These are phyloP conservation scores for Hassar affinis DNA, from an alignment of 2,113 vertebrate species.

Conservation along the genomic window DNA sequence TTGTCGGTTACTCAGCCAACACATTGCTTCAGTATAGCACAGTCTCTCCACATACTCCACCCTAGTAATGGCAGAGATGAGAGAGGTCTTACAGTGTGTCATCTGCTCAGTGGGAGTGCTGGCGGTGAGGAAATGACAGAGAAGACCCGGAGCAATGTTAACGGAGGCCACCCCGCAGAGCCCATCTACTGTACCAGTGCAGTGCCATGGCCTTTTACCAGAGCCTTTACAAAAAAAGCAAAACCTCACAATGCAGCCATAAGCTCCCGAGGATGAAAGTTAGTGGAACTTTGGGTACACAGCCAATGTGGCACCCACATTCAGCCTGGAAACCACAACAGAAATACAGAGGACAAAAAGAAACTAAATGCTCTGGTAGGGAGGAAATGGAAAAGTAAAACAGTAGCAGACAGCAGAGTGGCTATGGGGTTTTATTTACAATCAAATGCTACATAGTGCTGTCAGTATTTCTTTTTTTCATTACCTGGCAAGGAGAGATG, in stretches of 20 bases:
- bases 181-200: constrained; percentile 26
- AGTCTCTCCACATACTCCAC: constrained; percentile 34
- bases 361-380: constrained; percentile 44
- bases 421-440: constrained; percentile 44
- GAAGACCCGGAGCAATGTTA: constrained; percentile 28
- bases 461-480: constrained; percentile 40
- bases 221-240: constrained; percentile 36
- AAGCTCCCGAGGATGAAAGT: constrained; percentile 54
- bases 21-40: background rate
- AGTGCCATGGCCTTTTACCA: constrained; percentile 48
- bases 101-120: constrained; percentile 51
- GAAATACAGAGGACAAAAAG: constrained; percentile 44
- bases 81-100: constrained; percentile 40
- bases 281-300: constrained; percentile 52
- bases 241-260: constrained; percentile 44
- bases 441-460: constrained; percentile 33
- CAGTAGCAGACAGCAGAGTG: constrained; percentile 36
- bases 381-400: constrained; percentile 53
- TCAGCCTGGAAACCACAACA: constrained; percentile 53
- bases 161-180: constrained; percentile 30
- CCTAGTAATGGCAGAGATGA: constrained; percentile 40
- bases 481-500: constrained; percentile 9
- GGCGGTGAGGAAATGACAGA: constrained; percentile 44
- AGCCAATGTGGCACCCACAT: constrained; percentile 55
- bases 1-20: background rate